Base-by-base conservation (phyloP, 1,140 invertebrate species). In the Drosophila subpulchrella region DNA sequence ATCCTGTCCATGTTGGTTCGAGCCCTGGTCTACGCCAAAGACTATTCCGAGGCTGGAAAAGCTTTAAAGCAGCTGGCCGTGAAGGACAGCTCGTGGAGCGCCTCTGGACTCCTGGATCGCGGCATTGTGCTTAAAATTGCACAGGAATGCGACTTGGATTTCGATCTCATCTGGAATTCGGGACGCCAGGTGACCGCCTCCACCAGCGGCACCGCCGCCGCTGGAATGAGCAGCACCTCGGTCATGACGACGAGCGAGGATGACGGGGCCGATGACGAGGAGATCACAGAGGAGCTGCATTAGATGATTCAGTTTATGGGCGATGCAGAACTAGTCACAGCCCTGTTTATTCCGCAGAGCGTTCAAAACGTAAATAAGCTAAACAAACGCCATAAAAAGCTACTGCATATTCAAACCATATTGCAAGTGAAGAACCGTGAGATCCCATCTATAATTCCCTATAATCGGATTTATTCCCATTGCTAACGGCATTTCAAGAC, bases 101-200 rank as follows among this genome's bases (percentile, higher is more conserved):
- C 77, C n/a, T 62, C 81, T 0, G 91, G 85, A 0, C 44, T 92
- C 13, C 17, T 92, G 1, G 91, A 92, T 13, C 79, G 81, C 11
- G 71, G 63, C 1, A 47, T 91, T 8, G 83, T 92, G 6, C 91
- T 91, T 24, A 91, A 80, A 54, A 70, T 92, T 6, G 90, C 92
- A 27, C 80, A 90, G n/a, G 92, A 92, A 47, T 91, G 91, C 34
- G 78, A 91, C 55, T 51, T 92, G 44, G 92, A 92, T 36, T 92
- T 92, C 50, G 78, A 91, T 36, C 39, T 84, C 6, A 88, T 92
- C 8, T 92, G 91, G 92, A 91, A 83, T 24, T 90, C 86, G 8
- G 91, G 86, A 0, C 66, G 78, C 4, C 78, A 80, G 32, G 66
- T 41, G 12, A 79, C 58, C 15, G 47, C 62, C 39, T 67, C 63